phyloP scores from a whole-genome alignment of 2,797 vertebrate species.

The Xiphophorus birchmanni region DNA sequence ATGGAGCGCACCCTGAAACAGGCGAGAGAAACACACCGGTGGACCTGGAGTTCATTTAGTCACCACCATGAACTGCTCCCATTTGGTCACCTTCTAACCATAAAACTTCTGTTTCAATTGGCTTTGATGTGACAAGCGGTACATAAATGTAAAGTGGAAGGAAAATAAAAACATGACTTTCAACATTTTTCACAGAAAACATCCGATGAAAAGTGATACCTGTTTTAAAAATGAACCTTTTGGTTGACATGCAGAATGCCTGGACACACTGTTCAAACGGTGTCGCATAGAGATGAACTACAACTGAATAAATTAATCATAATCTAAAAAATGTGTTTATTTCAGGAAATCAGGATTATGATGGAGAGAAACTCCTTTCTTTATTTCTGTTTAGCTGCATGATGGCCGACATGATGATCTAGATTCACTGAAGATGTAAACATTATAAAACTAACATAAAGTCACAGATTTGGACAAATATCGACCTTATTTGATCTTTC shows the following conservation, averaged over 20 bases:
- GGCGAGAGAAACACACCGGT: slow-evolving; percentile 67
- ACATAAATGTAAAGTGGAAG: not conserved
- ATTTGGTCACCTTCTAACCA: not conserved
- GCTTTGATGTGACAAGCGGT: not conserved
- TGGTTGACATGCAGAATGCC: too few relatives aligned
- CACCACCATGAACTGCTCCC: not conserved
- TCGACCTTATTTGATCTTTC: too few relatives aligned
- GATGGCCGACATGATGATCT: too few relatives aligned
- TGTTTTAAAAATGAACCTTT: not conserved
- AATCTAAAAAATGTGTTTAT: too few relatives aligned
- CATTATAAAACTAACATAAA: too few relatives aligned
- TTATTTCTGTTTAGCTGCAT: too few relatives aligned
- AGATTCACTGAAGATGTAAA: too few relatives aligned
- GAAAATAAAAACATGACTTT: not conserved
- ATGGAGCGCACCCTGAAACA: slow-evolving; percentile 96
- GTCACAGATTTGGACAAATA: too few relatives aligned
- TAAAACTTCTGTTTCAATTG: not conserved
- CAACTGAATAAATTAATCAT: too few relatives aligned
- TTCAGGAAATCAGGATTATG: too few relatives aligned
- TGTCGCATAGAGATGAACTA: not conserved
- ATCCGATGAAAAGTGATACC: too few relatives aligned
- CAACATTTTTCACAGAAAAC: not conserved
- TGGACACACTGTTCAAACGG: not conserved
- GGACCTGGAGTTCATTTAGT: not conserved
- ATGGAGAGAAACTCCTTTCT: too few relatives aligned